A percentile compares a stretch with the other conserved stretches of the same genome.
Evolutionary conservation across 35 echinoderm and acorn worm species (phyloP).

Genomic region (Heliocidaris tuberculata): DNA sequence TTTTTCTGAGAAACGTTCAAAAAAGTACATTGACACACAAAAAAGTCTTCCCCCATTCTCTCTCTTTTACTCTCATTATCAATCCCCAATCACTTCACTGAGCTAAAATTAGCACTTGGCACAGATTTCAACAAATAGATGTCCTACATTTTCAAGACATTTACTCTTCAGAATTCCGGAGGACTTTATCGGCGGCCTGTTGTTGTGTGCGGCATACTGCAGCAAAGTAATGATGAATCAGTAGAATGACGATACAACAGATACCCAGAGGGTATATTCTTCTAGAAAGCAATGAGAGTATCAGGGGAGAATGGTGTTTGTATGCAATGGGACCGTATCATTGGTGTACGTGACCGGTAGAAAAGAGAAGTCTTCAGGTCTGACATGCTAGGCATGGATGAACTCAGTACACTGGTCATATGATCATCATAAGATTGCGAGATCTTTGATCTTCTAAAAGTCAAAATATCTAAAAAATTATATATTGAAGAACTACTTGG

Average conservation of each 20-base stretch:
- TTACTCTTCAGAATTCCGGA: neutral
- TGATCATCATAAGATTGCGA: neutral
- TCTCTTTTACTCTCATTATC: neutral
- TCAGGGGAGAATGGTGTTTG: neutral
- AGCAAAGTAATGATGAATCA: constrained; percentile 4
- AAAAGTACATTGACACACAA: constrained; percentile 14
- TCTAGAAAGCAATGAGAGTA: neutral
- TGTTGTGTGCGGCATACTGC: neutral
- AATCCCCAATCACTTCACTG: neutral
- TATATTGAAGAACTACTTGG: neutral
- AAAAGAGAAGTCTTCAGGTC: neutral
- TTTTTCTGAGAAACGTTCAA: neutral
- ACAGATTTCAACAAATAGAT: neutral
- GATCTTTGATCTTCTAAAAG: neutral
- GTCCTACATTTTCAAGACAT: constrained; percentile 11
- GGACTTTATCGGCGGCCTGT: neutral
- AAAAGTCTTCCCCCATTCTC: neutral
- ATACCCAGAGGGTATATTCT: neutral
- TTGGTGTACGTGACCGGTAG: neutral
- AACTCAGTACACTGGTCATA: neutral
- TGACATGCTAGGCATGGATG: neutral
- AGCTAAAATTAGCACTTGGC: constrained; percentile 10
- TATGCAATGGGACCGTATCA: neutral
- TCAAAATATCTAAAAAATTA: neutral
- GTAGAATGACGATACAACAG: neutral